Conservation (phyloP, 2,888 invertebrate species). For the Tetanocera ferruginea region DNA sequence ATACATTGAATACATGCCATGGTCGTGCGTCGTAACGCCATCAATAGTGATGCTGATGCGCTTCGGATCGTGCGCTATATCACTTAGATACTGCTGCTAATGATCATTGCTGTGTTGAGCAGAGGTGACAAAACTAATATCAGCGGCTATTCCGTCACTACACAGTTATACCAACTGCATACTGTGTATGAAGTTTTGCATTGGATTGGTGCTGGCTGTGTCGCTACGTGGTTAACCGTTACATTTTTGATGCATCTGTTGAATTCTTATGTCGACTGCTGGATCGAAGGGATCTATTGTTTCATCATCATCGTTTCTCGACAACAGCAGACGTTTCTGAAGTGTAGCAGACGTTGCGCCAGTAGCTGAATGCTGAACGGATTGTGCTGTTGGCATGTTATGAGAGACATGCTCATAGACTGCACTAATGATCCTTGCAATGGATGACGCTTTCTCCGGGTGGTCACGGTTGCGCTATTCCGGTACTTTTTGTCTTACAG, state of each 20-base stretch:
- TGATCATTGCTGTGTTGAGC: constrained; percentile 40
- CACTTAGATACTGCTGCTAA: constrained; percentile 47
- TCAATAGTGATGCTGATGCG: constrained; percentile 60
- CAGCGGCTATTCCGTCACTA: constrained; percentile 45
- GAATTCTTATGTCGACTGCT: constrained; percentile 54
- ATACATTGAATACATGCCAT: too few relatives aligned
- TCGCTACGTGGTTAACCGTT: constrained; percentile 37
- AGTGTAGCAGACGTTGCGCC: too few relatives aligned
- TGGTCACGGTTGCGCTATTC: too few relatives aligned
- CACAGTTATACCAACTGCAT: constrained; percentile 60
- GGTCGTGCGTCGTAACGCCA: constrained; percentile 37
- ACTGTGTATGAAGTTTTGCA: constrained; percentile 66
- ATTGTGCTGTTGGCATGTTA: too few relatives aligned
- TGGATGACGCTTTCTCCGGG: too few relatives aligned
- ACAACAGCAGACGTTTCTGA: too few relatives aligned
- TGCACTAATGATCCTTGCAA: too few relatives aligned
- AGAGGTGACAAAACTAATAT: constrained; percentile 38
- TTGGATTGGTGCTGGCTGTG: constrained; percentile 65
- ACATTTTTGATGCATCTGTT: constrained; percentile 33
- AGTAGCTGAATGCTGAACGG: too few relatives aligned
- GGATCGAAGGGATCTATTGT: too few relatives aligned
- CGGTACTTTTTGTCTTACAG: too few relatives aligned
- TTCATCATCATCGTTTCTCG: constrained; percentile 67
- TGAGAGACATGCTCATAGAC: too few relatives aligned
- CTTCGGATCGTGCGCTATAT: constrained; percentile 54